phyloP scores from a whole-genome alignment of 2,113 vertebrate species.

The Mixornis gularis region DNA sequence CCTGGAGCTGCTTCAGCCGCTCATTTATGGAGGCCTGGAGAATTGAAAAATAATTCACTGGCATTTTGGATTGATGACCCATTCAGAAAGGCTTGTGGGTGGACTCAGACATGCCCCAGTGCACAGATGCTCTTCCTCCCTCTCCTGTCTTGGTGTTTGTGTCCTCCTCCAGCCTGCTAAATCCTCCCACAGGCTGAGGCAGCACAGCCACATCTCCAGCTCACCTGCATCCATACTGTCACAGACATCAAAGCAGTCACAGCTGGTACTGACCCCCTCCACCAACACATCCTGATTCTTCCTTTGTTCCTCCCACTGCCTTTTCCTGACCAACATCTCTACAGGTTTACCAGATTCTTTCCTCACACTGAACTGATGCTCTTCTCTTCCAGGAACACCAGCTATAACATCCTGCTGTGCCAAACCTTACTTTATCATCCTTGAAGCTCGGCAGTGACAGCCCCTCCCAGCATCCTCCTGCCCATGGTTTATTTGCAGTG shows the following conservation, averaged over 20 bases:
- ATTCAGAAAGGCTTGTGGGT: background rate
- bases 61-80: background rate
- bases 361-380: background rate
- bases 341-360: background rate
- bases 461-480: background rate
- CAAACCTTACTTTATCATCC: background rate
- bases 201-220: background rate
- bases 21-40: constrained; percentile 86
- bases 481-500: background rate
- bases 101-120: background rate
- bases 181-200: background rate
- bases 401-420: background rate
- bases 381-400: background rate
- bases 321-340: background rate
- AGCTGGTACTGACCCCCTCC: background rate
- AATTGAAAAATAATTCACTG: background rate
- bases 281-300: background rate
- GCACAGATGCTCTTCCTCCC: background rate
- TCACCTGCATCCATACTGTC: background rate
- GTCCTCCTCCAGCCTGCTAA: background rate
- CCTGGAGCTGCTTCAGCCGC: constrained; percentile 94
- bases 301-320: background rate
- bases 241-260: background rate
- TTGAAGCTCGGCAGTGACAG: background rate
- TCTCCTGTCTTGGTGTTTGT: background rate